Conservation (phyloP, 2,888 invertebrate species). For the Tenthredo distinguenda region DNA sequence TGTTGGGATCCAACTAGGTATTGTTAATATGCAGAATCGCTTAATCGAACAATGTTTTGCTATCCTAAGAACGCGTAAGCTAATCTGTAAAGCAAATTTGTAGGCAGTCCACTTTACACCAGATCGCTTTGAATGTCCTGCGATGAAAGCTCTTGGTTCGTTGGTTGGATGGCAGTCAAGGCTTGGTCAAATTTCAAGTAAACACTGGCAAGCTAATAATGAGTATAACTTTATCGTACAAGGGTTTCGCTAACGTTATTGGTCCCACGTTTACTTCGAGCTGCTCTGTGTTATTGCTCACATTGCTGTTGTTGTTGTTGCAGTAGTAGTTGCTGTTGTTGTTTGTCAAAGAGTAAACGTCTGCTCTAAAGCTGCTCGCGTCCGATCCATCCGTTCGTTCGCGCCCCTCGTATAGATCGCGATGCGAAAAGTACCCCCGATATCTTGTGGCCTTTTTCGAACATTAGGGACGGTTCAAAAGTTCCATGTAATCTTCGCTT, state of each 20-base stretch:
- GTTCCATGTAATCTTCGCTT: slow-evolving; percentile 51
- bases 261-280: background rate
- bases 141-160: background rate
- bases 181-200: slow-evolving; percentile 23
- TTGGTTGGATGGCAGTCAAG: background rate
- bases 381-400: background rate
- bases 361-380: background rate
- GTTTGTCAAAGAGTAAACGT: slow-evolving; percentile 21
- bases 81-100: slow-evolving; percentile 45
- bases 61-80: slow-evolving; percentile 14
- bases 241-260: slow-evolving; percentile 22
- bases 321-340: background rate
- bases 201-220: slow-evolving; percentile 18
- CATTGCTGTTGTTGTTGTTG: background rate
- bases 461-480: slow-evolving; percentile 51
- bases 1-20: background rate
- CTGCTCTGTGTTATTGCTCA: background rate
- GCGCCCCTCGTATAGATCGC: background rate
- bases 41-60: background rate
- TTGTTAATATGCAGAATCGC: background rate
- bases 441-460: background rate
- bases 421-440: slow-evolving; percentile 17
- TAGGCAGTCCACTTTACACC: background rate
- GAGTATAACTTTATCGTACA: slow-evolving; percentile 27
- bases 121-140: background rate